These are phyloP conservation scores for Colius striatus DNA, from an alignment of 2,113 vertebrate genomes.

Conservation along the genomic window DNA sequence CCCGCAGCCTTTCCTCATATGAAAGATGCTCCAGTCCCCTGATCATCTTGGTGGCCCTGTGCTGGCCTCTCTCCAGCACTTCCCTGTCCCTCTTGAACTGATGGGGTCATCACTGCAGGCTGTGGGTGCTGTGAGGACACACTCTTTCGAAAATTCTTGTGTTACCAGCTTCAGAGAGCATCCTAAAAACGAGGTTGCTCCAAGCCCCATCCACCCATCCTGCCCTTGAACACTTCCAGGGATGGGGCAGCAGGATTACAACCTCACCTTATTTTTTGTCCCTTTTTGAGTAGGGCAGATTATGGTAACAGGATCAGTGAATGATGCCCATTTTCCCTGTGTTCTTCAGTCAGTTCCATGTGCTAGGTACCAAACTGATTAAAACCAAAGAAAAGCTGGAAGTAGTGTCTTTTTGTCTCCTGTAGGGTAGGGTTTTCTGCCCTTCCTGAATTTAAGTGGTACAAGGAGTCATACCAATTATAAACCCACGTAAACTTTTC, in stretches of 20 bases:
- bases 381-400: neutral
- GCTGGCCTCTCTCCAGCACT: no score
- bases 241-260: no score
- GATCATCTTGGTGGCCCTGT: no score
- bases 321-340: neutral
- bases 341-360: neutral
- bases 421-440: neutral
- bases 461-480: neutral
- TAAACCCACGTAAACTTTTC: neutral
- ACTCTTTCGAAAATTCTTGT: neutral
- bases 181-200: neutral
- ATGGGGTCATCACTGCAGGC: neutral
- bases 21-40: no score
- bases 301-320: neutral
- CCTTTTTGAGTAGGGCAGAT: neutral
- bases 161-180: neutral
- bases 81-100: neutral
- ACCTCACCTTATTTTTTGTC: neutral
- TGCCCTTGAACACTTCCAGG: no score
- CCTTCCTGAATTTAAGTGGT: neutral
- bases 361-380: neutral
- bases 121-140: neutral
- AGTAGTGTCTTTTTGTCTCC: neutral
- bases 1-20: no score
- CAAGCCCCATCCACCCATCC: no score